Evolutionary conservation across 2,113 vertebrate species (phyloP).

Genomic region (Phaethon lepturus): DNA sequence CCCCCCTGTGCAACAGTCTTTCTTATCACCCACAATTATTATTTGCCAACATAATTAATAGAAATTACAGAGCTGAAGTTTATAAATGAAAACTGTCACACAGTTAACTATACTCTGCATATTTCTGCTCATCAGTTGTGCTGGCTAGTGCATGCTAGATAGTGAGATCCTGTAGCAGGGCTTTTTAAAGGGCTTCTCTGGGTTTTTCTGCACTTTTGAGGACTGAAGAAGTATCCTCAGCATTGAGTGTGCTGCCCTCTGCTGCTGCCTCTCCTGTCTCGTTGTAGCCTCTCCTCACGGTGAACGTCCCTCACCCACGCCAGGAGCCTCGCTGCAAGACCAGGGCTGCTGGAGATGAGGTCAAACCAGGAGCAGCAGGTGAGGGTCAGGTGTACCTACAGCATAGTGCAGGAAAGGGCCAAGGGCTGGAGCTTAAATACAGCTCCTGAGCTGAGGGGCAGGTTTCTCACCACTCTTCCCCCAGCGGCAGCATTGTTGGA

Average conservation of each 20-base stretch:
- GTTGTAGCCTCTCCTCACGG: not conserved
- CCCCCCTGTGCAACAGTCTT: not conserved
- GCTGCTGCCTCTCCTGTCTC: not conserved
- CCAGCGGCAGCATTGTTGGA: not conserved
- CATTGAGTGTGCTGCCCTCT: slow-evolving; percentile 69
- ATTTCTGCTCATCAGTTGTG: not conserved
- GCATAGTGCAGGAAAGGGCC: fast-evolving
- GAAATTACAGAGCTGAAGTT: not conserved
- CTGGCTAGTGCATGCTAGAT: not conserved
- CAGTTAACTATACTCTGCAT: not conserved
- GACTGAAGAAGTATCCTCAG: not conserved
- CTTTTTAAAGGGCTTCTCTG: not conserved
- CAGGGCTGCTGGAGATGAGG: not conserved
- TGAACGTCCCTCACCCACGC: not conserved
- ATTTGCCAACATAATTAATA: not conserved
- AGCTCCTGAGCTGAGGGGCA: not conserved
- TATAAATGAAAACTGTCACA: not conserved
- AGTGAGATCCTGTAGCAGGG: not conserved
- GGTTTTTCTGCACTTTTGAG: not conserved
- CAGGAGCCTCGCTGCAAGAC: not conserved
- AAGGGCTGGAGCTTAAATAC: not conserved
- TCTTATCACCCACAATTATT: not conserved
- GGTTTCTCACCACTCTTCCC: not conserved
- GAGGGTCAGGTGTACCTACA: not conserved
- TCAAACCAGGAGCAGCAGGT: not conserved